Conservation (phyloP, 2,113 vertebrate species). For the Tenrec ecaudatus region DNA sequence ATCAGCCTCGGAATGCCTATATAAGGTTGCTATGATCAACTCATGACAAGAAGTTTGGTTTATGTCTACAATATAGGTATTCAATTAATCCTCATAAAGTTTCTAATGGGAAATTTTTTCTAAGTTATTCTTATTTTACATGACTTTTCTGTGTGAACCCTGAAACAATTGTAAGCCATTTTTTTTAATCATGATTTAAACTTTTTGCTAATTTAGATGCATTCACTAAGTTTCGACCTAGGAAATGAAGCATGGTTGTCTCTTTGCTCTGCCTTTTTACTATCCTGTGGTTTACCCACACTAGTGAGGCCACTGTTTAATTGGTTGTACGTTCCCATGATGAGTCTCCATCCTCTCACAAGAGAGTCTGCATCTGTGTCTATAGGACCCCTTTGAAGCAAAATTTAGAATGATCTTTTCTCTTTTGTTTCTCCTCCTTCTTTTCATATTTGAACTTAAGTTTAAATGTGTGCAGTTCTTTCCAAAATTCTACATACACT, state of each 20-base stretch:
- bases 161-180: background rate
- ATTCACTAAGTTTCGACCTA: background rate
- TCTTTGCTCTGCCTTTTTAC: background rate
- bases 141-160: background rate
- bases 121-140: background rate
- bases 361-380: background rate
- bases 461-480: background rate
- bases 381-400: background rate
- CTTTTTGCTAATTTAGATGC: background rate
- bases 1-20: too few relatives aligned
- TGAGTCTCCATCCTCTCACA: background rate
- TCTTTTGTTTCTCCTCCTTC: background rate
- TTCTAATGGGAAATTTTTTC: background rate
- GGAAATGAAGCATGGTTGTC: background rate
- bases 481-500: background rate
- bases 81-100: slow-evolving; percentile 1
- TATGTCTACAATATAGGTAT: too few relatives aligned
- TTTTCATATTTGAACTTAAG: slow-evolving; percentile 13
- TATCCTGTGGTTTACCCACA: background rate
- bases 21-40: too few relatives aligned
- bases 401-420: background rate
- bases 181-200: background rate
- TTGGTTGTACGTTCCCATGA: background rate
- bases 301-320: background rate
- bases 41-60: too few relatives aligned